These are phyloP conservation scores for Sprattus sprattus DNA, from an alignment of 2,113 vertebrate genomes.

Conservation along the genomic window DNA sequence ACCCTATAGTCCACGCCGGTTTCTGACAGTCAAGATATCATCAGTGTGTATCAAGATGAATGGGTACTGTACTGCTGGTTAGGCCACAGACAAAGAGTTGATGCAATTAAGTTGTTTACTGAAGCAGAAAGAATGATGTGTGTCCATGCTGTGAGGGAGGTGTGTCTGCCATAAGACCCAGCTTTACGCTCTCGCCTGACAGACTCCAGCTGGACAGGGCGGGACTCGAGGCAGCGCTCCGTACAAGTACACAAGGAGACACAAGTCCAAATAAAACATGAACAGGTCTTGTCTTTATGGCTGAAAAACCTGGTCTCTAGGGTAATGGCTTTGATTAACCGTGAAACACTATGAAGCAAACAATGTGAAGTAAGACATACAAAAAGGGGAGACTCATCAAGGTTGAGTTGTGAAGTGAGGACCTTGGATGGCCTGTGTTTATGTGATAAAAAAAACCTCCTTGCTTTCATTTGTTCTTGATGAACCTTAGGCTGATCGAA, in stretches of 20 bases:
- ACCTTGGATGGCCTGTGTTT: not conserved
- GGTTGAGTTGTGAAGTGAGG: not conserved
- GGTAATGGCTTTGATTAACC: not conserved
- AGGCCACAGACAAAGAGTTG: constrained; percentile 40
- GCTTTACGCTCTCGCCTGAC: constrained; percentile 57
- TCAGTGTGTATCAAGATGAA: constrained; percentile 1
- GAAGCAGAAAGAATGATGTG: constrained; percentile 55
- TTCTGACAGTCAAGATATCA: not conserved
- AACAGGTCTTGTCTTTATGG: not conserved
- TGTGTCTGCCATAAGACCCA: constrained; percentile 36
- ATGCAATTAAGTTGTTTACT: constrained; percentile 55
- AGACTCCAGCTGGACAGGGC: constrained; percentile 54
- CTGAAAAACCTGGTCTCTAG: not conserved
- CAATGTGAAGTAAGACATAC: not conserved
- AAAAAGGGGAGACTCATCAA: not conserved
- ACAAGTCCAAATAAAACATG: not conserved
- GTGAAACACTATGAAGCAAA: too few species aligned
- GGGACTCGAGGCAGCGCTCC: not conserved
- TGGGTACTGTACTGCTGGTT: not conserved
- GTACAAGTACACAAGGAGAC: not conserved
- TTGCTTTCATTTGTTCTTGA: not conserved
- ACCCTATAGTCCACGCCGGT: not conserved
- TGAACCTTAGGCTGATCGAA: not conserved
- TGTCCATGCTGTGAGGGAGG: constrained; percentile 42
- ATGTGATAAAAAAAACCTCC: too few species aligned